phyloP scores from a whole-genome alignment of 2,797 vertebrate genomes.

The Ispidina picta region DNA sequence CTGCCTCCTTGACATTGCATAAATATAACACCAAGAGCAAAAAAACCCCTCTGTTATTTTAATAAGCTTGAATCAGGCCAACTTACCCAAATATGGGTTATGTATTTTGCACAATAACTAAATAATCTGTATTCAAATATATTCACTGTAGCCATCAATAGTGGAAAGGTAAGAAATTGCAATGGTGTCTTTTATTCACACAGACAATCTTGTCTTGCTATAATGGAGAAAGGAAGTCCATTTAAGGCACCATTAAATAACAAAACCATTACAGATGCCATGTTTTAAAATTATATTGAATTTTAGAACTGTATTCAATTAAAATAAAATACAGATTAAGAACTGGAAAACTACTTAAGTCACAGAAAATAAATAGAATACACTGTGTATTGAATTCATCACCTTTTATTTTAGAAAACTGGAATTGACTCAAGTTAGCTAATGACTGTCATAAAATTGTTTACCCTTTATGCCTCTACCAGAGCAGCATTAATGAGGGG shows the following conservation, averaged over 20 bases:
- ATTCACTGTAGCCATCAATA: neutral
- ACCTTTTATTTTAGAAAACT: conserved; percentile 42
- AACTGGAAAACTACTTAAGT: neutral
- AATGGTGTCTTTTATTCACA: neutral
- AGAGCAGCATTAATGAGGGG: conserved; percentile 44
- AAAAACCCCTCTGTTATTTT: neutral
- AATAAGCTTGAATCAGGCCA: neutral
- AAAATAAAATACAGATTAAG: conserved; percentile 4
- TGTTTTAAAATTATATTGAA: neutral
- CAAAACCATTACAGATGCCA: neutral
- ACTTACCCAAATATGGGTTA: neutral
- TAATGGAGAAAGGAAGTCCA: neutral
- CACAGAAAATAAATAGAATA: conserved; percentile 16
- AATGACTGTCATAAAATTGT: conserved; percentile 43
- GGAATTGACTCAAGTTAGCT: conserved; percentile 43
- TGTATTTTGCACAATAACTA: neutral
- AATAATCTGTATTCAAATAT: neutral
- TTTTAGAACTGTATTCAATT: neutral
- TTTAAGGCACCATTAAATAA: neutral
- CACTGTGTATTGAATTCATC: neutral
- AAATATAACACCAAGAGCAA: neutral
- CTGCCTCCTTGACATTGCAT: neutral
- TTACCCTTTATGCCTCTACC: conserved; percentile 20
- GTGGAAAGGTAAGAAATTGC: neutral
- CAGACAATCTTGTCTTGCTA: neutral